Percentiles rank a stretch among this genome's conserved stretches.
Conservation (phyloP, 2,888 invertebrate genomes). For the Notocelia uddmanniana region DNA sequence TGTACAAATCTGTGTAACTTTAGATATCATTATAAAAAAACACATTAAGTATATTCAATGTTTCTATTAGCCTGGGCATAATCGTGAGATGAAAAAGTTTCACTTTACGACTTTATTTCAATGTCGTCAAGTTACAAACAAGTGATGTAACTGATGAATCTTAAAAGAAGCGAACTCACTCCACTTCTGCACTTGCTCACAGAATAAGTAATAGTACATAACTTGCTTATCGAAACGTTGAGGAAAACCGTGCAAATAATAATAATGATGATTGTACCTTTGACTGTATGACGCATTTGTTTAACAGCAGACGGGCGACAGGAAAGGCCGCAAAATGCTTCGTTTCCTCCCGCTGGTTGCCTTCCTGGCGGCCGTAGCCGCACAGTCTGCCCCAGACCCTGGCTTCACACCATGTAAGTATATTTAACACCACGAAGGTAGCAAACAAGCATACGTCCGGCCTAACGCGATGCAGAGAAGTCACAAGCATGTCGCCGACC, state of each 20-base stretch:
- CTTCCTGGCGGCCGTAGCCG: constrained; percentile 57
- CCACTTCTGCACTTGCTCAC: too few species aligned
- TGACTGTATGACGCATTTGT: not conserved
- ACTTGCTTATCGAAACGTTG: not conserved
- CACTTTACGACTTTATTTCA: too few species aligned
- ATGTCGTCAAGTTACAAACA: too few species aligned
- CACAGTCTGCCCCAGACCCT: constrained; percentile 64
- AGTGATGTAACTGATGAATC: too few species aligned
- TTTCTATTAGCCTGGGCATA: too few species aligned
- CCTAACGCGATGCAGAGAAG: too few species aligned
- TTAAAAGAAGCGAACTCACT: too few species aligned
- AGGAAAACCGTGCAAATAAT: not conserved
- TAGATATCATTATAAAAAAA: not conserved
- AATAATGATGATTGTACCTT: not conserved
- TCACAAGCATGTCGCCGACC: too few species aligned
- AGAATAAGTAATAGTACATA: too few species aligned
- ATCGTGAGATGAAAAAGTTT: too few species aligned
- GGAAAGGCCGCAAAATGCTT: constrained; percentile 52
- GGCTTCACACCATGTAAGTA: constrained; percentile 63
- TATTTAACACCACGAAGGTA: too few species aligned
- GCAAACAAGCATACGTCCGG: too few species aligned
- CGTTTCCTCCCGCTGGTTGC: constrained; percentile 60
- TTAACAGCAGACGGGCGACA: constrained; percentile 64
- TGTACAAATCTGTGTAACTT: not conserved
- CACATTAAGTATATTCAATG: not conserved